Conservation (phyloP, 2,113 vertebrate genomes). For the Burhinus oedicnemus region DNA sequence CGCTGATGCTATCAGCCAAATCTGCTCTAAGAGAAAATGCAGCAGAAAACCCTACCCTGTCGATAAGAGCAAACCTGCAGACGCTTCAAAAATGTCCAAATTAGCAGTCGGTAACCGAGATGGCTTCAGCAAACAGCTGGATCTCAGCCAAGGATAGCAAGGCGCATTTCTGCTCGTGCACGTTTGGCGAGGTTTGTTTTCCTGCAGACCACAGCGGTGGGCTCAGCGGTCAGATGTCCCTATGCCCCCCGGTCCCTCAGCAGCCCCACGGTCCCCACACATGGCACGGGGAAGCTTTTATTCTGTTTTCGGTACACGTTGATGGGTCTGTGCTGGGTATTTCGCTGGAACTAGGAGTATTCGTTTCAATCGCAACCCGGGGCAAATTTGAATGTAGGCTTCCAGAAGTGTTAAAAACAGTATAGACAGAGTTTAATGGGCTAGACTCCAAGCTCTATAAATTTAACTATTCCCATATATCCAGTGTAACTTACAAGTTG, state of each 20-base stretch:
- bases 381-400: conserved; percentile 39
- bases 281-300: not conserved
- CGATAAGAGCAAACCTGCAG: not conserved
- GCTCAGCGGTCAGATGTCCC: accelerated
- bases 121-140: not conserved
- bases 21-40: not conserved
- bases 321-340: not conserved
- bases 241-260: accelerated
- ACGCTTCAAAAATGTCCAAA: not conserved
- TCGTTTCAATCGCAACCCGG: not conserved
- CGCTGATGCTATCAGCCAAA: conserved; percentile 25
- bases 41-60: not conserved
- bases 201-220: not conserved
- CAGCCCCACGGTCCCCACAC: accelerated
- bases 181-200: not conserved
- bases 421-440: conserved; percentile 50
- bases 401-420: conserved; percentile 50
- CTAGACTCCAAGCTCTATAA: conserved; percentile 63
- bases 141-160: accelerated
- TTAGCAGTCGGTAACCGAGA: accelerated
- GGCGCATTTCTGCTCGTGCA: not conserved
- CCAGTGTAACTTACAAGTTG: conserved; percentile 50
- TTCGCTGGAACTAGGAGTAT: not conserved
- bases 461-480: conserved; percentile 65
- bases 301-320: accelerated